Percentiles rank a stretch among this genome's conserved stretches.
Conservation (phyloP, 2,113 vertebrate genomes). For the Aphyosemion australe region DNA sequence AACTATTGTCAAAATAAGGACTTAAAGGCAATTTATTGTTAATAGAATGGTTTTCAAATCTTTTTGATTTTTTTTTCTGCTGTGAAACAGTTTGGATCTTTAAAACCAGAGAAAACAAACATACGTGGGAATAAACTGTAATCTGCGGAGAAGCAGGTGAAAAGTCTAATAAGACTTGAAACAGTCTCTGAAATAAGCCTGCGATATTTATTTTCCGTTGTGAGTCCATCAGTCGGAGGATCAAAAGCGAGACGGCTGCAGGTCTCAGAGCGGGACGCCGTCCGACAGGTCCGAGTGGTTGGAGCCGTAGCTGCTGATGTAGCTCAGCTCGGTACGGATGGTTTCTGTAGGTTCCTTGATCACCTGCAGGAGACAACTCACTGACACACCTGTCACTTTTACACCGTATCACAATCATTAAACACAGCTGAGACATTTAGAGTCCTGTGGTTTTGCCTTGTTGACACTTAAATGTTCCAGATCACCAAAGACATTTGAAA, state of each 20-base stretch:
- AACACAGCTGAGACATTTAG: too few relatives aligned
- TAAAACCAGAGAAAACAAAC: constrained; percentile 21
- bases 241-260: not conserved
- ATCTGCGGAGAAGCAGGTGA: constrained; percentile 5
- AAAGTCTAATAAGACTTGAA: constrained; percentile 10
- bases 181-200: constrained; percentile 7
- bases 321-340: constrained; percentile 69
- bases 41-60: constrained; percentile 4
- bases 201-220: too few relatives aligned
- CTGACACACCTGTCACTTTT: not conserved
- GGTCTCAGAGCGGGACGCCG: constrained; percentile 73
- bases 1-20: not conserved
- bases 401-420: too few relatives aligned
- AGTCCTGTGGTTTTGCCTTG: too few relatives aligned
- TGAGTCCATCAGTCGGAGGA: constrained; percentile 4
- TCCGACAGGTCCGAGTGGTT: constrained; percentile 82
- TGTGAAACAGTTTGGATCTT: constrained; percentile 3
- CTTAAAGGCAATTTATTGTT: constrained; percentile 33
- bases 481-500: too few relatives aligned
- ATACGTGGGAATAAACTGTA: constrained; percentile 15
- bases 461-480: too few relatives aligned
- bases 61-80: not conserved
- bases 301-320: constrained; percentile 75
- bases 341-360: constrained; percentile 53
- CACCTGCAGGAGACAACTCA: constrained; percentile 44